Evolutionary conservation across 2,113 vertebrate genomes (phyloP), one percentile per base, ranked within the genome.

Genomic region (Grantiella picta): DNA sequence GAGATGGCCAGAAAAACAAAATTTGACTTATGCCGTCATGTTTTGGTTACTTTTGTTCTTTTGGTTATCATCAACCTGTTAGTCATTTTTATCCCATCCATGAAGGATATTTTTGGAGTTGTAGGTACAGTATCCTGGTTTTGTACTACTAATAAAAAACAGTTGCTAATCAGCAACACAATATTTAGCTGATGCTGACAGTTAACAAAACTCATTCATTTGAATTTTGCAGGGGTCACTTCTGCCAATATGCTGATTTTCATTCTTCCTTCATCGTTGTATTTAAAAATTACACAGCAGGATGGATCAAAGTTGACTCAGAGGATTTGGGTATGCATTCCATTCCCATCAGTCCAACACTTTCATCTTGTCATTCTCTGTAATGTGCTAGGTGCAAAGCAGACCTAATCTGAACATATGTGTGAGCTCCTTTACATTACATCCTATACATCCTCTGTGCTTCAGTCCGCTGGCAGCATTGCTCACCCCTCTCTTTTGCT

Each of bases 221-320:
- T 90, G 44, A 69, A 61, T 96, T 95, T 97, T 96, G 22, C 94
- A 98, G 98, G 98, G 15, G 98, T 98, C 64, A 98, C 98, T 52
- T 98, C 98, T 86, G 98, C 98, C 64, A 98, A 98, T 88, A 98
- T 98, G 98, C 94, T 98, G 90, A 98, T 98, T 94, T 98, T 98
- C 97, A 98, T 98, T 94, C 97, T 98, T 83, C 98, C 98, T 71
- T 98, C 98, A 5, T 97, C 97, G 0, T 89, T 98, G 64, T 98
- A 98, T 92, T 97, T 98, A 95, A 98, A 98, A 98, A 97, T 98
- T 79, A 98, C 96, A 40, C 96, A 95, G 45, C 97, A 98, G 50
- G 97, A 98, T 89, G 97, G 91, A 93, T 97, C 97, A 20, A 97
- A 98, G 93, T 68, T 96, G 83, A 97, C 95, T 94, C 97, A 98